Evolutionary conservation across 2,797 vertebrate species (phyloP), one percentile per base, ranked within the genome.

Genomic region (Acrossocheilus fasciatus): DNA sequence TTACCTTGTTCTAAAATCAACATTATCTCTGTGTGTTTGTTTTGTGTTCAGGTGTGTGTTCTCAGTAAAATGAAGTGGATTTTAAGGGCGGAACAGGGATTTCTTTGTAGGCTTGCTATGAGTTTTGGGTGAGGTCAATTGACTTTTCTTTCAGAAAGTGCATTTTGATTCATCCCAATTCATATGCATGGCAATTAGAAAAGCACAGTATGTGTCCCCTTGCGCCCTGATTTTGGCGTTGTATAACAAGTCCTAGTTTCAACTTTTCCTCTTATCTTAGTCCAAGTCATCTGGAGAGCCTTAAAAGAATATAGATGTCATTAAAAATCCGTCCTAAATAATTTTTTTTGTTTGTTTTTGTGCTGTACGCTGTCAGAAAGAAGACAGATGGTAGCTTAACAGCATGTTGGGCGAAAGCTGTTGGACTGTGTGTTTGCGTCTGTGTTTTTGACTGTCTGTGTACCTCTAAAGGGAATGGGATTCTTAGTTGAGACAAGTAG

Each of bases 301-400:
- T 70, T 72, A 57, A 52, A 39, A 43, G 45, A 69, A 72, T 52
- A 78, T 59, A 83, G 52, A 73, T 73, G 20, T 64, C 54, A 50
- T 81, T 74, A 80, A 70, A 86, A 57, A 86, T 59, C 14, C 8
- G 39, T 73, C 52, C 66, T 62, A 81, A 81, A 81, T 73, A 26
- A 4, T 66, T 36, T n/a, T 59, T 79, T 78, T 30, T 78, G 64
- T 79, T 79, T 85, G 83, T 85, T 70, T 85, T 81, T 66, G 43
- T 45, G 23, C 9, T 45, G 36, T 69, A 39, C 64, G n/a, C 64
- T 74, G 74, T 34, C 73, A 77, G 66, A 87, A 50, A 59, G n/a
- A 52, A 81, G 80, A 70, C 87, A 88, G 87, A 88, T 88, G 87
- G 87, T 76, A 45, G 59, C 83, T 76, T 75, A 66, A 75, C 82